Base-by-base conservation (phyloP, 2,888 invertebrate species). In the Cerastoderma edule region DNA sequence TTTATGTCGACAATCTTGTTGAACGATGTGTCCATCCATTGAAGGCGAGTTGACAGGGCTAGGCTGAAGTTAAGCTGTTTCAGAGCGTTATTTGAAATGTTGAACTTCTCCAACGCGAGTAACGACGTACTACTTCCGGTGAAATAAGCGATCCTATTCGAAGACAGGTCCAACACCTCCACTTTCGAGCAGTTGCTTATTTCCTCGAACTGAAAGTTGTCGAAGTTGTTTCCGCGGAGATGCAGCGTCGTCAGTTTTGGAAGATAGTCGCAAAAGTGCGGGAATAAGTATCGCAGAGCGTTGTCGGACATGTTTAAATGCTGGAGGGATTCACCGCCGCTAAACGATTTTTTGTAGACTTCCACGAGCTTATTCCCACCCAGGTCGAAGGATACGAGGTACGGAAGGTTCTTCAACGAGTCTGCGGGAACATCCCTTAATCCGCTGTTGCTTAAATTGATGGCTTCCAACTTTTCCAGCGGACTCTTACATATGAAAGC, bases 181-280 rank as follows among this genome's bases (percentile, higher is more conserved):
- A 77, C 19, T 0, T 44, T 22, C 3, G 33, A 27, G 57, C 80
- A 80, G 33, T 57, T 33, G 39, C 48, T 46, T 8, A 80, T 13
- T 69, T 67, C 63, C 16, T 72, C 67, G 27, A 80, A 75, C 54
- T 67, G 35, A 44, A 80, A 75, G 13, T 46, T 56, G 33, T 33
- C 53, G 22, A 80, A 77, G 16, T 50, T 44, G 46, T 80, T 80
- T 10, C 39, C 57, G 24, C 66, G 60, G 32, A 80, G 44, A 57
- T 75, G 60, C 27, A 80, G 35, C 16, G 50, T 48, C 22, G 69
- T 69, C 6, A 80, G 46, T n/a, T 80, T 75, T 2, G 67, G 72
- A 35, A 80, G 44, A 27, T 68, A 72, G 27, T 63, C 67, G 57
- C 80, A 80, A 27, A 80, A 75, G 53, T 77, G 50, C 6, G 75